phyloP scores from a whole-genome alignment of 2,888 invertebrate genomes.

The Theretra japonica region DNA sequence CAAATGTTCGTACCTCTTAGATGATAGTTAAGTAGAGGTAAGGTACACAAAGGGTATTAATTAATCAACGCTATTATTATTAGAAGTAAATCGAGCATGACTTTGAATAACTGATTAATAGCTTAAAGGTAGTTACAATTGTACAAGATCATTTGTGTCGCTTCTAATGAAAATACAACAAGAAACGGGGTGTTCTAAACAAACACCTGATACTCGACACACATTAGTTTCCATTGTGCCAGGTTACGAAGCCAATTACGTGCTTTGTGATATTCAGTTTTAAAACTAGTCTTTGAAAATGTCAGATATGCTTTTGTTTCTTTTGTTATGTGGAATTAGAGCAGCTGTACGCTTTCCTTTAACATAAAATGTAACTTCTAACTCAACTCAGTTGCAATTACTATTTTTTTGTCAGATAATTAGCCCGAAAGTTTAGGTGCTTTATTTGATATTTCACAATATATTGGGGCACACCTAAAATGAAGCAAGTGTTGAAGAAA shows the following conservation, averaged over 20 bases:
- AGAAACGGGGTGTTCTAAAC: slow-evolving; percentile 9
- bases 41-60: slow-evolving; percentile 10
- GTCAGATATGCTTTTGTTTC: background rate
- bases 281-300: slow-evolving; percentile 5
- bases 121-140: background rate
- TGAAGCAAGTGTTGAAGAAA: too few relatives aligned
- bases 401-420: too few relatives aligned
- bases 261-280: slow-evolving; percentile 11
- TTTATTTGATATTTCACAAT: too few relatives aligned
- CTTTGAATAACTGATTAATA: slow-evolving; percentile 16
- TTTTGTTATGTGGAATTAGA: slow-evolving; percentile 8
- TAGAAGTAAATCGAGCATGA: slow-evolving; percentile 2
- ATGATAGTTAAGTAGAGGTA: background rate
- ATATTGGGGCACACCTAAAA: too few relatives aligned
- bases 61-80: slow-evolving; percentile 14
- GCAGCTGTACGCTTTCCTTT: background rate
- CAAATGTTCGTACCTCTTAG: background rate
- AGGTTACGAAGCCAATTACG: slow-evolving; percentile 15
- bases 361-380: background rate
- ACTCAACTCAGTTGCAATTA: too few relatives aligned
- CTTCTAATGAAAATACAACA: slow-evolving; percentile 17
- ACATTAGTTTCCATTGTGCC: slow-evolving; percentile 5
- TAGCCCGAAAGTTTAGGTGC: too few relatives aligned
- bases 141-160: slow-evolving; percentile 8
- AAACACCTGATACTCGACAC: background rate